Evolutionary conservation across 2,888 invertebrate genomes (phyloP).

Genomic region (Microplitis manilae): DNA sequence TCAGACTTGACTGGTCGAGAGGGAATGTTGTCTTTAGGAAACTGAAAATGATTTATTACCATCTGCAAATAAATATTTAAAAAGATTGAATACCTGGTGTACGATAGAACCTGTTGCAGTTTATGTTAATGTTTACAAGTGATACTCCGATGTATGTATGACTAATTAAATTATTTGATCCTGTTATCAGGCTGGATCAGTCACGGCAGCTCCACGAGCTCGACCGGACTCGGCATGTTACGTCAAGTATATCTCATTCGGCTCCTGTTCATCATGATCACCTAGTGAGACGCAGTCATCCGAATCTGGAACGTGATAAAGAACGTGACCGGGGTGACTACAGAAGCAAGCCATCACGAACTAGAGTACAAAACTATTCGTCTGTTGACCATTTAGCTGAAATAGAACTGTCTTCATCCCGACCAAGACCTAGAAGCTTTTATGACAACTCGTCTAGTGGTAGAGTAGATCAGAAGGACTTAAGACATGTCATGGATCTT

Average conservation of each 20-base stretch:
- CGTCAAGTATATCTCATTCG: conserved; percentile 40
- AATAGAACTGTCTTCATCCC: conserved; percentile 56
- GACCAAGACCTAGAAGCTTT: conserved; percentile 67
- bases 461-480: conserved; percentile 63
- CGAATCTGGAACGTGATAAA: conserved; percentile 62
- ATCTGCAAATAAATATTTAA: background rate
- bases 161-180: conserved; percentile 20
- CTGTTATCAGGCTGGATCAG: conserved; percentile 55
- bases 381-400: conserved; percentile 55
- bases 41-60: conserved; percentile 16
- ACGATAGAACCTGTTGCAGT: too few relatives aligned
- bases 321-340: conserved; percentile 54
- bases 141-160: background rate
- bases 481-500: conserved; percentile 56
- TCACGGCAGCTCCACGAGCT: conserved; percentile 59
- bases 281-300: conserved; percentile 58
- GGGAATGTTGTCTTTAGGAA: conserved; percentile 14
- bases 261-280: conserved; percentile 53
- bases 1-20: too few relatives aligned
- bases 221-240: conserved; percentile 60
- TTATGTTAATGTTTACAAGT: too few relatives aligned
- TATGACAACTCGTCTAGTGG: conserved; percentile 66
- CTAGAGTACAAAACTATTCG: conserved; percentile 64
- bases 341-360: conserved; percentile 58
- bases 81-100: too few relatives aligned